Evolutionary conservation across 2,888 invertebrate genomes (phyloP), one percentile per base, ranked within the genome.

Genomic region (Eilema caniola): DNA sequence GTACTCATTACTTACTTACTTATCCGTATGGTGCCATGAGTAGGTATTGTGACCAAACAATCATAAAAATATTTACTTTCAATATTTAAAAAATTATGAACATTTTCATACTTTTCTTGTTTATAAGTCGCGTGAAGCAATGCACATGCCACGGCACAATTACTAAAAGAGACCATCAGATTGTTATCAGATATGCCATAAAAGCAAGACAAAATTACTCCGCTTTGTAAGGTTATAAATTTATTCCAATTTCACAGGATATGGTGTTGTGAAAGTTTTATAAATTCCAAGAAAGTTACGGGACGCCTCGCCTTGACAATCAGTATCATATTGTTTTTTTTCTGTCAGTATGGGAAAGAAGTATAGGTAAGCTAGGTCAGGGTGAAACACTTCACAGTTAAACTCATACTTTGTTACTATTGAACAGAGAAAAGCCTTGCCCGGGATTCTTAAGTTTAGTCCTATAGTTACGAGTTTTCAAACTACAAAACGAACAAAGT

Each of bases 141-240:
- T 24, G n/a, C 28, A 66, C 59, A 59, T 59, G 10, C 20, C 16
- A 56, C n/a, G 16, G 31, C 47, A 20, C 61, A 69, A 37, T 67
- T 67, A 69, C 67, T 67, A 25, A 62, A 63, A 67, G 66, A 60
- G 37, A 62, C 57, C 59, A 24, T 53, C 62, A 47, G 71, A 67
- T 71, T 67, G 47, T 60, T 65, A 63, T 33, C 37, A 67, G 69
- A 71, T 70, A 70, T 24, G 37, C 25, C 28, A 28, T 72, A 66
- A 53, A 67, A 28, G 57, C 63, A 68, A 69, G 41, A 47, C 25
- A 28, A 47, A 62, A 31, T 66, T 65, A 33, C 59, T 20, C 64
- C 62, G 62, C 53, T 33, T 33, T 41, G n/a, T 60, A 64, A 66
- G 28, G n/a, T 56, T 12, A 56, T 23, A 23, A 23, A 23, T 56